Evolutionary conservation across 1,140 invertebrate genomes (phyloP), one percentile per base, ranked within the genome.

Genomic region (Achroia grisella): DNA sequence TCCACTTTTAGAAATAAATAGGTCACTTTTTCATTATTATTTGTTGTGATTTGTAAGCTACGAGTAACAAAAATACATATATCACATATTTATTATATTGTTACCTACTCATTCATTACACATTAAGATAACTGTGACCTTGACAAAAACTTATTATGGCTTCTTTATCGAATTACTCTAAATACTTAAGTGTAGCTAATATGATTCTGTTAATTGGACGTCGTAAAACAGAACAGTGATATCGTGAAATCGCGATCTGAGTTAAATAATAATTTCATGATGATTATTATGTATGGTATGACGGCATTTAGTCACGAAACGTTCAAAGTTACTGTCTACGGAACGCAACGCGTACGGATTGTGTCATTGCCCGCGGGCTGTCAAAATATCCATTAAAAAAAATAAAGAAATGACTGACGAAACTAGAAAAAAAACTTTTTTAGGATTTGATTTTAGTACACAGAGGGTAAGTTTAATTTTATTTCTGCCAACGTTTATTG

Each of bases 401-500:
- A 23, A 23, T 3, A 23, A 23, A 23, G 17, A 69, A 64, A 83
- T 80, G 76, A 73, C 55, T 41, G 79, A 78, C 42, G 79, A 77
- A 48, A 71, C 72, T 64, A 65, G 48, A 55, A 71, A 63, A 44
- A 79, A 78, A 79, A 81, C 89, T 59, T 93, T 90, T 83, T 86
- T 95, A 50, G 93, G 93, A 43, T 88, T 95, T 44, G 93, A 95
- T 86, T 89, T 94, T 64, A 94, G 93, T 73, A 94, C 93, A 12
- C 93, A 95, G 78, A 93, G 93, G 89, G 93, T 94, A 88, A 86
- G 68, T 65, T 44, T 49, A 47, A 49, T 33, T 36, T 31, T 35
- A 23, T 23, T 23, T 23, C 2, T n/a, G n/a, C n/a, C n/a, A 23
- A 2, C 6, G 17, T 23, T 23, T 23, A 3, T 2, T 23, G 17